Percentiles rank a stretch among this genome's conserved stretches.
These are phyloP conservation scores for Drosophila prosaltans DNA, from an alignment of 1,140 invertebrate species.

Conservation along the genomic window DNA sequence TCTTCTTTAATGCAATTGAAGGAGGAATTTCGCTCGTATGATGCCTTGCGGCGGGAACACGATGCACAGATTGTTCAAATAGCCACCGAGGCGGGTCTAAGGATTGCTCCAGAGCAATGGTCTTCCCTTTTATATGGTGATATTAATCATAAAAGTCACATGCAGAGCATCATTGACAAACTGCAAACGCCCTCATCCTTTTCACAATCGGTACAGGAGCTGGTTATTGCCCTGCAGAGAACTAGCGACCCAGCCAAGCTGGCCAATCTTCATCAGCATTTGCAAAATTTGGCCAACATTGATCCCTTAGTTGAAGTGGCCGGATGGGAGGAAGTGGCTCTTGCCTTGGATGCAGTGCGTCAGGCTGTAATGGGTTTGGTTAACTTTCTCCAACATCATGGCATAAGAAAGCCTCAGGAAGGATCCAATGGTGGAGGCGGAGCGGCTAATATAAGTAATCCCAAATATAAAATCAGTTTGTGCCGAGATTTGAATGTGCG, in stretches of 20 bases:
- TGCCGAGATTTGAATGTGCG: slow-evolving; percentile 92
- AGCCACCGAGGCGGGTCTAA: slow-evolving; percentile 97
- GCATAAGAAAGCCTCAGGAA: slow-evolving; percentile 86
- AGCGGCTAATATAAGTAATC: slow-evolving; percentile 85
- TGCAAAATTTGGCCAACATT: slow-evolving; percentile 93
- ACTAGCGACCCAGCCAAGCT: slow-evolving; percentile 95
- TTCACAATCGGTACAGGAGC: slow-evolving; percentile 94
- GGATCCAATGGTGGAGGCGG: slow-evolving; percentile 83
- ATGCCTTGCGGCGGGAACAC: slow-evolving; percentile 95
- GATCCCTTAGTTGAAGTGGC: slow-evolving; percentile 88
- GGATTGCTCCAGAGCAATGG: slow-evolving; percentile 99
- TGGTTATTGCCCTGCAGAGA: slow-evolving; percentile 95
- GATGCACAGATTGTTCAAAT: slow-evolving; percentile 99
- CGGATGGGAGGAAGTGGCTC: slow-evolving; percentile 89
- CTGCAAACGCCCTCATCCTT: slow-evolving; percentile 96
- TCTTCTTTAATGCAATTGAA: slow-evolving; percentile 99
- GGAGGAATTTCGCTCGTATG: slow-evolving; percentile 98
- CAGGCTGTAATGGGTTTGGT: slow-evolving; percentile 93
- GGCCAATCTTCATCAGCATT: slow-evolving; percentile 88
- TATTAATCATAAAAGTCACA: slow-evolving; percentile 97
- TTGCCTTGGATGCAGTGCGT: slow-evolving; percentile 91
- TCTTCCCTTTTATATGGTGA: slow-evolving; percentile 98
- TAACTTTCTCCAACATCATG: slow-evolving; percentile 92
- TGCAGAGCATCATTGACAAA: slow-evolving; percentile 99
- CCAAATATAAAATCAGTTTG: slow-evolving; percentile 95